Conservation (phyloP, 1,140 invertebrate species). For the Polypedilum pembai region DNA sequence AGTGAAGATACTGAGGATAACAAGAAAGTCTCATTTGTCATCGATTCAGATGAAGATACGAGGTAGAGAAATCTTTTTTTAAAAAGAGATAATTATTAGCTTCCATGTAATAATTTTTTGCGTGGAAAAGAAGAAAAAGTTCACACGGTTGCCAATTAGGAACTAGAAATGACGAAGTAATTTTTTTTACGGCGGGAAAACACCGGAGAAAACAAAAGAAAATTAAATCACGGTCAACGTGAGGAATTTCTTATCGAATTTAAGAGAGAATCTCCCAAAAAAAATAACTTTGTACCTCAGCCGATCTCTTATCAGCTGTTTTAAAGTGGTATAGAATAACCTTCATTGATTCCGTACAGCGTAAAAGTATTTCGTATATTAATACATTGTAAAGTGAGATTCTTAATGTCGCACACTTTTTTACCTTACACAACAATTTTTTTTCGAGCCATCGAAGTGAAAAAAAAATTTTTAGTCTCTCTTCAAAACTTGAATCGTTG, state of each 20-base stretch:
- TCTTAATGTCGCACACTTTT: not conserved
- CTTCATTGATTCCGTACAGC: not conserved
- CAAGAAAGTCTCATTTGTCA: constrained; percentile 6
- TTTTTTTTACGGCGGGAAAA: not conserved
- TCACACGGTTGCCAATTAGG: not conserved
- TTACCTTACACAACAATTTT: constrained; percentile 17
- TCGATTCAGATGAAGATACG: not conserved
- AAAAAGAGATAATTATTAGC: not conserved
- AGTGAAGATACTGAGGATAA: not conserved
- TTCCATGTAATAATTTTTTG: too few species aligned
- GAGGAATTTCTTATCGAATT: not conserved
- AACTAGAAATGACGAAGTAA: not conserved
- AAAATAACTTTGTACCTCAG: not conserved
- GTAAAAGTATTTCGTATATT: not conserved
- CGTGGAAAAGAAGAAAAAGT: not conserved
- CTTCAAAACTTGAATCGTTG: constrained; percentile 1
- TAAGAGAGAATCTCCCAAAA: not conserved
- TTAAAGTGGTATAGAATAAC: not conserved
- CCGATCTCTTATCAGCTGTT: constrained; percentile 7
- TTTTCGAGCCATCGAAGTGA: not conserved
- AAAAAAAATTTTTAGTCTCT: not conserved
- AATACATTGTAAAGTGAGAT: constrained; percentile 1
- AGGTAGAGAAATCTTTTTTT: not conserved
- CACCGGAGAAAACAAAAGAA: not conserved
- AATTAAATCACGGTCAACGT: too few species aligned